These are phyloP conservation scores for Pristionchus exspectatus DNA, from an alignment of 2,888 invertebrate genomes.

Conservation along the genomic window DNA sequence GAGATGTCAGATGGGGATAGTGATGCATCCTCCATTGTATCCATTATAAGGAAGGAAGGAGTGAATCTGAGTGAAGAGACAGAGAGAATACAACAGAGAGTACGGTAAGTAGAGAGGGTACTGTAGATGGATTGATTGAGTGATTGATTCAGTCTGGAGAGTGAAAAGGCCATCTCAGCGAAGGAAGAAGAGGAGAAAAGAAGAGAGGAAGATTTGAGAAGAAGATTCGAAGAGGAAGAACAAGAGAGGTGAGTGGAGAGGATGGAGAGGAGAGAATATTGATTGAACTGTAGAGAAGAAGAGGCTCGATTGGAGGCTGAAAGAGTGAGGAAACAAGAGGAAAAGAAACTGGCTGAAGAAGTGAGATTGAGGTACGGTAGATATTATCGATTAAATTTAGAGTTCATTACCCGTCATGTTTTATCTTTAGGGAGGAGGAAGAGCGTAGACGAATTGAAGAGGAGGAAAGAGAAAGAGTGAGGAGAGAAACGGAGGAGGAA, in stretches of 20 bases:
- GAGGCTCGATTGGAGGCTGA: slow-evolving; percentile 12
- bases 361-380: slow-evolving; percentile 21
- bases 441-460: slow-evolving; percentile 28
- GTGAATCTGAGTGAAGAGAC: slow-evolving; percentile 50
- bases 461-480: not conserved
- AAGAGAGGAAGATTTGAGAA: slow-evolving; percentile 30
- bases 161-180: not conserved
- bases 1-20: slow-evolving; percentile 11
- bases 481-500: slow-evolving; percentile 8
- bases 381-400: not conserved
- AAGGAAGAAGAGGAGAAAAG: slow-evolving; percentile 49
- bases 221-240: slow-evolving; percentile 46
- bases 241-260: slow-evolving; percentile 21
- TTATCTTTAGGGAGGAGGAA: not conserved
- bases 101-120: slow-evolving; percentile 38
- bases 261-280: not conserved
- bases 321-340: slow-evolving; percentile 18
- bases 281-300: not conserved
- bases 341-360: slow-evolving; percentile 12
- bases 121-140: not conserved
- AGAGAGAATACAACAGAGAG: slow-evolving; percentile 42
- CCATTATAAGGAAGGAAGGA: slow-evolving; percentile 35
- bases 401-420: not conserved
- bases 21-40: not conserved
- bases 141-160: not conserved